Evolutionary conservation across 2,113 vertebrate genomes (phyloP).

Genomic region (Laticauda colubrina): DNA sequence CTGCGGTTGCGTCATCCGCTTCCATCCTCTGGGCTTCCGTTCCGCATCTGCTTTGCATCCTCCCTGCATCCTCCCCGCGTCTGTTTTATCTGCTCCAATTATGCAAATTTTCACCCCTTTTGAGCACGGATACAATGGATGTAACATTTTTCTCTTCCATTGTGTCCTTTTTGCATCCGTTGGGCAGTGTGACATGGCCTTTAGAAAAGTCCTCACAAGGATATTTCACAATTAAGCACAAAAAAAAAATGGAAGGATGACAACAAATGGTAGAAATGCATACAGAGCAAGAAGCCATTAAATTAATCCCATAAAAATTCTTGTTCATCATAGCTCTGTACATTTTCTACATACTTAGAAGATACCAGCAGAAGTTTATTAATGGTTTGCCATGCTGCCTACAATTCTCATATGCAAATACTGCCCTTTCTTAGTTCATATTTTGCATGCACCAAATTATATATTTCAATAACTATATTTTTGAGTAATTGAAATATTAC

Average conservation of each 20-base stretch:
- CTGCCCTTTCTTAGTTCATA: not conserved
- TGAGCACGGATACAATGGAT: too few relatives aligned
- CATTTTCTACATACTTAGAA: not conserved
- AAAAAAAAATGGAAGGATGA: not conserved
- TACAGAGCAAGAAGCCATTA: not conserved
- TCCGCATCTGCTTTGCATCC: too few relatives aligned
- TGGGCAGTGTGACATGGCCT: too few relatives aligned
- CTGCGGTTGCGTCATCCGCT: too few relatives aligned
- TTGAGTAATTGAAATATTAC: not conserved
- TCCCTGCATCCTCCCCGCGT: too few relatives aligned
- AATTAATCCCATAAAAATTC: not conserved
- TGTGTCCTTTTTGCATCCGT: too few relatives aligned
- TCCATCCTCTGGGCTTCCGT: too few relatives aligned
- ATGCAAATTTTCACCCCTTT: too few relatives aligned
- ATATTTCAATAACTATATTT: not conserved
- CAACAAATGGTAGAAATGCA: not conserved
- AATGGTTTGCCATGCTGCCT: not conserved
- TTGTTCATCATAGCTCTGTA: not conserved
- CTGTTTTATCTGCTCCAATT: too few relatives aligned
- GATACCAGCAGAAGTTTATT: not conserved
- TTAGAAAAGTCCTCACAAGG: not conserved
- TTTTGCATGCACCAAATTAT: not conserved
- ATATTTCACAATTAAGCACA: not conserved
- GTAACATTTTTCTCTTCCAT: too few relatives aligned
- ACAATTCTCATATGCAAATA: not conserved